Evolutionary conservation across 2,888 invertebrate species (phyloP).

Genomic region (Cantharis rustica): DNA sequence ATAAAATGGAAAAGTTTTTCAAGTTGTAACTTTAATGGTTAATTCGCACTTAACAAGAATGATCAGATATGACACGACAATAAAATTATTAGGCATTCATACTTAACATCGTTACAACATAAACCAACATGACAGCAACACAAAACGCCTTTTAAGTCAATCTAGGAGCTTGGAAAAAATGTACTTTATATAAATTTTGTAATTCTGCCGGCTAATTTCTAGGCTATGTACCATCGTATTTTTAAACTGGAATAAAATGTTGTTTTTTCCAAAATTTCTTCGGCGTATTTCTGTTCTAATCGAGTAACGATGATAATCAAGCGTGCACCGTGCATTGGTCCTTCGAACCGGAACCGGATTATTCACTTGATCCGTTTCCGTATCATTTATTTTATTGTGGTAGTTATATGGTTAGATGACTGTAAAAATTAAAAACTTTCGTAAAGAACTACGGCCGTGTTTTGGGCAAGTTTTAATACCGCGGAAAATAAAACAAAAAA

Average conservation of each 20-base stretch:
- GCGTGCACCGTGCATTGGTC: neutral
- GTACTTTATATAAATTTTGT: neutral
- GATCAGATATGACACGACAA: neutral
- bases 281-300: neutral
- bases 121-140: neutral
- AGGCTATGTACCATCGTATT: neutral
- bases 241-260: neutral
- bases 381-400: neutral
- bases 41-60: neutral
- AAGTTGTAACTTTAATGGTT: neutral
- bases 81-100: neutral
- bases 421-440: neutral
- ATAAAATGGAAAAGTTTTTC: neutral
- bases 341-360: neutral
- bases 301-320: neutral
- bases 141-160: neutral
- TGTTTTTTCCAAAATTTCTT: neutral
- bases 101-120: neutral
- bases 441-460: too few relatives aligned
- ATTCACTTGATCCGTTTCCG: neutral
- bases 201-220: neutral
- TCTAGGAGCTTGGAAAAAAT: neutral
- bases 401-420: neutral
- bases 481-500: neutral
- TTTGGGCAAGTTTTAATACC: too few relatives aligned